A percentile compares a stretch with the other conserved stretches of the same genome.
Evolutionary conservation across 1,140 invertebrate species (phyloP).

Genomic region (Rhagoletis pomonella): DNA sequence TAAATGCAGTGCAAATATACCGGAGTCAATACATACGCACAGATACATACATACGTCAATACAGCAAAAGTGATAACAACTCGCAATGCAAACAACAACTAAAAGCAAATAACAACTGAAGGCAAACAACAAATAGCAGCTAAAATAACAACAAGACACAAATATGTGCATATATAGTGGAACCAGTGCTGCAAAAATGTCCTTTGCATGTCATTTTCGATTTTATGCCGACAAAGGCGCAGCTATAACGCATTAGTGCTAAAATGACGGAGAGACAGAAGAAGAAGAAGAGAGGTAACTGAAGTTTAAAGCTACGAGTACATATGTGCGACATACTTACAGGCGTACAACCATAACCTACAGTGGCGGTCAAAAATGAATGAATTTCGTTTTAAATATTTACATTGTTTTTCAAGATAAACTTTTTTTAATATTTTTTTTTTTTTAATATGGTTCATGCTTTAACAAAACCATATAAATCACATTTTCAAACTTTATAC

Average conservation of each 20-base stretch:
- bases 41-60: not conserved
- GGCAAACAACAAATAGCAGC: not conserved
- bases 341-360: not conserved
- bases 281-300: not conserved
- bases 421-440: too few species aligned
- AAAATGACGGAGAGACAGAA: not conserved
- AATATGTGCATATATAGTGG: not conserved
- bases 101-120: not conserved
- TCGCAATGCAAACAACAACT: not conserved
- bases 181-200: not conserved
- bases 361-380: too few species aligned
- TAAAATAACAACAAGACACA: not conserved
- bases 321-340: not conserved
- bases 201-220: constrained; percentile 43
- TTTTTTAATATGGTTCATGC: too few species aligned
- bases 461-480: too few species aligned
- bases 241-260: not conserved
- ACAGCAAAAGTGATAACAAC: not conserved
- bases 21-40: not conserved
- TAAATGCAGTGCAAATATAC: constrained; percentile 33
- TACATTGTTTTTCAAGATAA: too few species aligned
- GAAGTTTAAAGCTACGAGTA: not conserved
- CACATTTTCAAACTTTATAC: too few species aligned
- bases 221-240: constrained; percentile 14
- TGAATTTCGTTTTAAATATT: too few species aligned